Evolutionary conservation across 2,888 invertebrate genomes (phyloP).

Genomic region (Ophonus ardosiacus): DNA sequence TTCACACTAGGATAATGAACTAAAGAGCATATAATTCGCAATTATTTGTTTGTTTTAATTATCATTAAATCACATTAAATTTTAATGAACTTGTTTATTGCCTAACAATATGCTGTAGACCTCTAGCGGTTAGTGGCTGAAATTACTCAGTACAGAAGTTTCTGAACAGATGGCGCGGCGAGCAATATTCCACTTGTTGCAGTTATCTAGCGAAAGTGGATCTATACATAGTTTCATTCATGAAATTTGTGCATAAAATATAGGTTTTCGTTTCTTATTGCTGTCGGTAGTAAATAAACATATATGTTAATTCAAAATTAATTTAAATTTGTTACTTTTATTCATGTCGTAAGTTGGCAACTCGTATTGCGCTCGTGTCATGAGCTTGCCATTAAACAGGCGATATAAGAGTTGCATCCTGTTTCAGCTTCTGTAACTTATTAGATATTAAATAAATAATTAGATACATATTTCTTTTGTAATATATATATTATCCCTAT

Average conservation of each 20-base stretch:
- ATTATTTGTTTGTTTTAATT: slow-evolving; percentile 42
- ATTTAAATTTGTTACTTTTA: too few relatives aligned
- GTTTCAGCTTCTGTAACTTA: too few relatives aligned
- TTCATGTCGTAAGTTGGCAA: too few relatives aligned
- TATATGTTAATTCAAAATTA: neutral
- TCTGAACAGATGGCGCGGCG: neutral
- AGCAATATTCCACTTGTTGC: neutral
- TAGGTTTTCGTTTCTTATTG: neutral
- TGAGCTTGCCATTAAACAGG: too few relatives aligned
- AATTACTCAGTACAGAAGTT: neutral
- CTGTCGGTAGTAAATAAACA: neutral
- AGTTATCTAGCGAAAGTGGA: neutral
- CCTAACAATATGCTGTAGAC: neutral
- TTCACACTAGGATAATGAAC: neutral
- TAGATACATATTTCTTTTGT: too few relatives aligned
- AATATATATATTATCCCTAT: too few relatives aligned
- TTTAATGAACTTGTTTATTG: neutral
- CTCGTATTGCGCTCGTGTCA: too few relatives aligned
- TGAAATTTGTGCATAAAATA: neutral
- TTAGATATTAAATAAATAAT: too few relatives aligned
- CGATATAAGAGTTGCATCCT: too few relatives aligned
- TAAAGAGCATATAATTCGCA: slow-evolving; percentile 11
- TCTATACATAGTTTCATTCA: neutral
- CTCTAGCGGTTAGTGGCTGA: neutral
- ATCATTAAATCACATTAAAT: slow-evolving; percentile 10